A percentile compares a stretch with the other conserved stretches of the same genome.
phyloP scores from a whole-genome alignment of 1,140 invertebrate species.

The Cotesia chilonis region DNA sequence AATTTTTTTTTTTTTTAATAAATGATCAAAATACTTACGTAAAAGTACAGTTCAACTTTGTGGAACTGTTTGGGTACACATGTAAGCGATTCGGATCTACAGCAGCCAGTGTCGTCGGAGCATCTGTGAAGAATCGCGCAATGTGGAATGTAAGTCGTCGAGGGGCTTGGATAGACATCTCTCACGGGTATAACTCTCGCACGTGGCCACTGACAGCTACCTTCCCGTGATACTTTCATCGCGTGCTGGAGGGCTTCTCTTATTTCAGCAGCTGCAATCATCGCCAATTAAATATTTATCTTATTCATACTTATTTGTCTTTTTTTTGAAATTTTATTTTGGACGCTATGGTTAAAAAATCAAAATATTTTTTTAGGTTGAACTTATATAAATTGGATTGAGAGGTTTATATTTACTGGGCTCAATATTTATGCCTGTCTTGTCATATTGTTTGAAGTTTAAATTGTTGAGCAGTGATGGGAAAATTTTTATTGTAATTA shows the following conservation, averaged over 20 bases:
- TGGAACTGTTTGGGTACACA: constrained; percentile 74
- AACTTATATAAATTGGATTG: too few species aligned
- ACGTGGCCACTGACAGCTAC: constrained; percentile 71
- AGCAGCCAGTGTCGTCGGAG: constrained; percentile 82
- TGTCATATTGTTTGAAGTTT: too few species aligned
- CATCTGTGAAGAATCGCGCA: constrained; percentile 80
- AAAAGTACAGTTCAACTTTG: constrained; percentile 75
- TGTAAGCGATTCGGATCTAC: constrained; percentile 68
- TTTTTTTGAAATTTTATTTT: constrained; percentile 20
- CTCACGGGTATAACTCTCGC: constrained; percentile 71
- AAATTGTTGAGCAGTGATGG: too few species aligned
- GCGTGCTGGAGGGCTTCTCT: constrained; percentile 69
- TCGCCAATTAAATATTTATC: too few species aligned
- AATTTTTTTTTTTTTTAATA: constrained; percentile 2
- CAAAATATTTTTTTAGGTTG: too few species aligned
- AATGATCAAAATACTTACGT: constrained; percentile 69
- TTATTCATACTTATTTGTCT: background rate
- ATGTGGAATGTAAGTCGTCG: constrained; percentile 76
- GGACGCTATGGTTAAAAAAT: background rate
- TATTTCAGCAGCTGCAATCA: constrained; percentile 55
- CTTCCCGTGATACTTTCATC: constrained; percentile 68
- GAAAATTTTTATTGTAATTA: too few species aligned
- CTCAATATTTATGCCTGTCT: too few species aligned
- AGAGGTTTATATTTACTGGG: too few species aligned
- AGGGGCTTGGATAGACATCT: constrained; percentile 72